Evolutionary conservation across 2,888 invertebrate genomes (phyloP), one percentile per base, ranked within the genome.

Genomic region (Tanytarsus gracilentus): DNA sequence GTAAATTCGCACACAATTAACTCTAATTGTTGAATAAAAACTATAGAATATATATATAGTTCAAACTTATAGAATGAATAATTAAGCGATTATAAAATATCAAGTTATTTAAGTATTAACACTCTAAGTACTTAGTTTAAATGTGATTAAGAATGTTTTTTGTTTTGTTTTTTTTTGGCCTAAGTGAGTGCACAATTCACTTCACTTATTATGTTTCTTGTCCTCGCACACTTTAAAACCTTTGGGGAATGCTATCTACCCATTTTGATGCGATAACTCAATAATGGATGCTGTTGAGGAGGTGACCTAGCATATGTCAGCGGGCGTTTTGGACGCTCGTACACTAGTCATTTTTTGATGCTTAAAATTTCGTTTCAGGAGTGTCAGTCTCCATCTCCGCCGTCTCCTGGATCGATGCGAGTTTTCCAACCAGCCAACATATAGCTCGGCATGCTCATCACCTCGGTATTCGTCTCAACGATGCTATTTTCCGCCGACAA

Each of bases 351-450:
- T 23, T 36, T 53, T 21, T 9, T 53, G 23, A 23, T 30, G 30
- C 21, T 39, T 23, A 11, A 21, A 16, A 14, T 55, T 14, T 39
- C 26, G 55, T 55, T 14, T 55, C 55, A 55, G 55, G 55, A 55
- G 21, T 55, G 55, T 55, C 55, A 55, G 55, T 55, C 55, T 55
- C 52, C 52, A n/a, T 55, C 55, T 55, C 52, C 52, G 14, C n/a
- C n/a, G 16, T 52, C 52, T 52, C 55, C 55, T 39, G 55, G 55
- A 55, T 55, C 55, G 16, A 55, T 55, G 14, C 55, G 55, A 18
- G 55, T 14, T 30, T 33, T 40, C 39, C 55, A 55, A 25, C 55
- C 33, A 14, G 55, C 39, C 39, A 55, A 55, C 55, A 55, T 33
- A 26, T 18, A 55, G 55, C 39, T 39, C 25, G 55, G 40, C 55